Percentiles rank a stretch among this genome's conserved stretches.
phyloP scores from a whole-genome alignment of 1,140 invertebrate genomes.

The Orchesella cincta region DNA sequence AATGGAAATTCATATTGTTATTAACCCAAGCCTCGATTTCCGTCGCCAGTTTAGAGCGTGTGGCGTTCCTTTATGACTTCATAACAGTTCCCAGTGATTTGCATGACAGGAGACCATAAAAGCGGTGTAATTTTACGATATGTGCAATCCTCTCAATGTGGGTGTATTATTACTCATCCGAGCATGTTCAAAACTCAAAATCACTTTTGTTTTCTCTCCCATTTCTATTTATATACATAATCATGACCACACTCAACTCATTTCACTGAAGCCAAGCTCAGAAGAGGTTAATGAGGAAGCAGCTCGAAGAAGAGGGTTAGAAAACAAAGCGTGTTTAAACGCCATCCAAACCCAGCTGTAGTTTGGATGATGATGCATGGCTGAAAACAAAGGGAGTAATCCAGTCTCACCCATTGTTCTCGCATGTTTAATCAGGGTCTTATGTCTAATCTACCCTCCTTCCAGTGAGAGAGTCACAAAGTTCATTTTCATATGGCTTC shows the following conservation, averaged over 20 bases:
- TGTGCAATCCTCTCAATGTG: not conserved
- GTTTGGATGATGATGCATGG: no score
- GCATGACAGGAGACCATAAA: conserved; percentile 26
- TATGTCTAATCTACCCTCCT: conserved; percentile 4
- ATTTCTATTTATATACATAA: not conserved
- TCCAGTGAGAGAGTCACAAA: not conserved
- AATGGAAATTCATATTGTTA: conserved; percentile 5
- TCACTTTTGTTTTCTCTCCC: not conserved
- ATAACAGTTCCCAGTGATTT: conserved; percentile 8
- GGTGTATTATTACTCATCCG: no score
- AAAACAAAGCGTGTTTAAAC: no score
- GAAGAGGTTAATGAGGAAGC: not conserved
- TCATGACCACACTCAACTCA: conserved; percentile 19
- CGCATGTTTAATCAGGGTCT: not conserved
- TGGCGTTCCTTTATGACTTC: not conserved
- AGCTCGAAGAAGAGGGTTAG: not conserved
- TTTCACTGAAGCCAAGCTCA: not conserved
- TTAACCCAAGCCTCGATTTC: not conserved
- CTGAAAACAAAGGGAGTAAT: no score
- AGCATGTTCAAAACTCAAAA: no score
- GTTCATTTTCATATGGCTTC: not conserved
- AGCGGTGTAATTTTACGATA: conserved; percentile 2
- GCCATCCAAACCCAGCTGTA: no score
- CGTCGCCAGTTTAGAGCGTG: not conserved
- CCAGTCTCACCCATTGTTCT: not conserved